phyloP scores from a whole-genome alignment of 2,797 vertebrate genomes.

The Coracias cyanogaster region DNA sequence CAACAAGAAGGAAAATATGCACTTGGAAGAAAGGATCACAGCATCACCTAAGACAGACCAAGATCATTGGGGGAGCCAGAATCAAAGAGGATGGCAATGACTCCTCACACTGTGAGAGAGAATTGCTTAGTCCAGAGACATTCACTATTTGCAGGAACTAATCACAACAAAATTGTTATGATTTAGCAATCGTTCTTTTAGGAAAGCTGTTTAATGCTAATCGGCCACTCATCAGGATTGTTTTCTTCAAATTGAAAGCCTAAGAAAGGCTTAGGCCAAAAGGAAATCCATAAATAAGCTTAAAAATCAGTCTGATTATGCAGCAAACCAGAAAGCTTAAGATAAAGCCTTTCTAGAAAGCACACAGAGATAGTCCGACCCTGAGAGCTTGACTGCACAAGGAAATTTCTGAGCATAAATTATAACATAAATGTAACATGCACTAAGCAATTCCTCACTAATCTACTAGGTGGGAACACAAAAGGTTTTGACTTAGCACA shows the following conservation, averaged over 20 bases:
- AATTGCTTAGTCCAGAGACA: slow-evolving; percentile 36
- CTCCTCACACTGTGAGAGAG: not conserved
- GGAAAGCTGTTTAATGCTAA: slow-evolving; percentile 26
- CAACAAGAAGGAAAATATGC: not conserved
- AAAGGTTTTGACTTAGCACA: not conserved
- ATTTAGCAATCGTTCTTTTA: slow-evolving; percentile 42
- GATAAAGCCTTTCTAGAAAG: slow-evolving; percentile 8
- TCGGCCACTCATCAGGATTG: slow-evolving; percentile 26
- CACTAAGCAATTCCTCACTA: not conserved
- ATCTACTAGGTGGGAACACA: not conserved
- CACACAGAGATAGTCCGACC: not conserved
- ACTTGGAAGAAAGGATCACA: not conserved
- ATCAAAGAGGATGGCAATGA: not conserved
- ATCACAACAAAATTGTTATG: slow-evolving; percentile 40
- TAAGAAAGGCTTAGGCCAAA: not conserved
- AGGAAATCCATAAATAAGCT: slow-evolving; percentile 5
- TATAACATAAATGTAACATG: not conserved
- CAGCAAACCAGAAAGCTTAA: not conserved
- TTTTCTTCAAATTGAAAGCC: slow-evolving; percentile 33
- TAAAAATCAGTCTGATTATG: slow-evolving; percentile 23
- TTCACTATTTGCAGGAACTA: slow-evolving; percentile 15
- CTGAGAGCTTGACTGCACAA: not conserved
- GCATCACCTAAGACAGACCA: not conserved
- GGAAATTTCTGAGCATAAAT: not conserved
- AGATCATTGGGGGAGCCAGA: not conserved